Evolutionary conservation across 2,888 invertebrate species (phyloP).

Genomic region (Latrodectus elegans): DNA sequence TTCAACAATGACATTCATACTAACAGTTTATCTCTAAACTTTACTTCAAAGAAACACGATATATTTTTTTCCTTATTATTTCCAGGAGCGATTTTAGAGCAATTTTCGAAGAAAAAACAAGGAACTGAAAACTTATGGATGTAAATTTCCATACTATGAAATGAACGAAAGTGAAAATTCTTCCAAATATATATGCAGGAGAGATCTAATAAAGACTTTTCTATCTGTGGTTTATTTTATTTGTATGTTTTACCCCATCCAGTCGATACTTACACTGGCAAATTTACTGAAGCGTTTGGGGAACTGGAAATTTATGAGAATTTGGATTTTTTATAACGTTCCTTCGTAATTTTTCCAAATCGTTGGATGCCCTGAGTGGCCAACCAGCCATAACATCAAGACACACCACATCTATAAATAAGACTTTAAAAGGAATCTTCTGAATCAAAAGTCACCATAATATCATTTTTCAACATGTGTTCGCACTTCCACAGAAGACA

Average conservation of each 20-base stretch:
- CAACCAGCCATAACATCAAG: constrained; percentile 15
- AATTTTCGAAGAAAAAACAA: constrained; percentile 16
- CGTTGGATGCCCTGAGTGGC: constrained; percentile 22
- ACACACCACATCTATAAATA: constrained; percentile 26
- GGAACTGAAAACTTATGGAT: no score
- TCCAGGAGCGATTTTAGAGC: constrained; percentile 17
- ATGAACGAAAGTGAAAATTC: constrained; percentile 8
- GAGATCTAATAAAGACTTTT: constrained; percentile 6
- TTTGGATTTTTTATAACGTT: not conserved
- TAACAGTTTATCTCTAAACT: not conserved
- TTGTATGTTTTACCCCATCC: constrained; percentile 28
- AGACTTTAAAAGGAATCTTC: constrained; percentile 19
- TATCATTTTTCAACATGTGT: constrained; percentile 14
- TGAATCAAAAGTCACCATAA: not conserved
- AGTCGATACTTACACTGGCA: constrained; percentile 9
- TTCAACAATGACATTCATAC: not conserved
- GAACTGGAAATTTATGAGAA: constrained; percentile 22
- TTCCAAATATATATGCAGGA: not conserved
- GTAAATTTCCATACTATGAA: constrained; percentile 22
- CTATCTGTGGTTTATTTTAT: constrained; percentile 10
- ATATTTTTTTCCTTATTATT: constrained; percentile 39
- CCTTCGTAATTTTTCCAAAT: constrained; percentile 7
- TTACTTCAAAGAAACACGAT: not conserved
- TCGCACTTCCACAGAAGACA: not conserved
- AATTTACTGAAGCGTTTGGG: constrained; percentile 36